Percentiles rank a stretch among this genome's conserved stretches.
Evolutionary conservation across 2,797 vertebrate species (phyloP).

Genomic region (Sebastes variabilis): DNA sequence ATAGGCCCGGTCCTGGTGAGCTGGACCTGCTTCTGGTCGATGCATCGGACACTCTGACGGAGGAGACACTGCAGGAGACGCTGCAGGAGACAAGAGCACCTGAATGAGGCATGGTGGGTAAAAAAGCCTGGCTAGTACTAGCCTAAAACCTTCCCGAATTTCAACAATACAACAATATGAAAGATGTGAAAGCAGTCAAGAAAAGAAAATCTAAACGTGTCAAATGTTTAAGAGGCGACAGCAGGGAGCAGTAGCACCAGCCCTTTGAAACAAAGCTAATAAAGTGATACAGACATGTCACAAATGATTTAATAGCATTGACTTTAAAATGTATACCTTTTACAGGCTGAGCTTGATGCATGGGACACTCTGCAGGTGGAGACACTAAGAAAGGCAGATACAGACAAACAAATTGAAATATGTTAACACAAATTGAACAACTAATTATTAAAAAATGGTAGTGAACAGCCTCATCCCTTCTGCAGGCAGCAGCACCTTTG

Average conservation of each 20-base stretch:
- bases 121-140: not conserved
- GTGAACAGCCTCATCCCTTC: not conserved
- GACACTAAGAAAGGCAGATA: constrained; percentile 24
- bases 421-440: not conserved
- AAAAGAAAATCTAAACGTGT: not conserved
- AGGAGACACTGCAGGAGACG: constrained; percentile 46
- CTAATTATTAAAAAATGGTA: not conserved
- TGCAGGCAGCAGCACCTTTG: constrained; percentile 38
- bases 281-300: not conserved
- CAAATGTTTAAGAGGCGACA: not conserved
- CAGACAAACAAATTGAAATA: not conserved
- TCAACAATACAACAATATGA: too few relatives aligned
- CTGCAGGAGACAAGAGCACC: constrained; percentile 12
- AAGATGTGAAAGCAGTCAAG: not conserved
- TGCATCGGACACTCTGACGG: constrained; percentile 63
- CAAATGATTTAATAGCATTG: not conserved
- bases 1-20: constrained; percentile 92
- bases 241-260: not conserved
- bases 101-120: not conserved
- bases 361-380: constrained; percentile 64
- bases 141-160: not conserved
- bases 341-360: constrained; percentile 54
- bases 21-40: constrained; percentile 70
- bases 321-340: not conserved
- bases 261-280: not conserved